Evolutionary conservation across 2,888 invertebrate genomes (phyloP).

Genomic region (Pyrgus malvae): DNA sequence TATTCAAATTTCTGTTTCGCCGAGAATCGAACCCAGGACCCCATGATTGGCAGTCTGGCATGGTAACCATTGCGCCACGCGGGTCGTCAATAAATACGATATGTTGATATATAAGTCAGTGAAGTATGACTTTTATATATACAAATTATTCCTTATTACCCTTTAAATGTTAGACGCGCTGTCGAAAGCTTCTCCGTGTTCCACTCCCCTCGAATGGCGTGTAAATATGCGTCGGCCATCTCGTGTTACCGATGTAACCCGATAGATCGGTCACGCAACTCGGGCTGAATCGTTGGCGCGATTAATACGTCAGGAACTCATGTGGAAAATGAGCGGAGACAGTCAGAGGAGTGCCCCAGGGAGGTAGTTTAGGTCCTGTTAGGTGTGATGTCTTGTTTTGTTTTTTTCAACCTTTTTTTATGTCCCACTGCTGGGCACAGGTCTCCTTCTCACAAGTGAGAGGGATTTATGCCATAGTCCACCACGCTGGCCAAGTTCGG

Average conservation of each 20-base stretch:
- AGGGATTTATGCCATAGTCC: too few species aligned
- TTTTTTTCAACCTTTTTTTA: background rate
- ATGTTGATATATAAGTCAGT: too few species aligned
- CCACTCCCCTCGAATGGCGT: conserved; percentile 20
- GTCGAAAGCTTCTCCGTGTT: conserved; percentile 12
- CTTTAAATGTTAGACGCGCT: conserved; percentile 7
- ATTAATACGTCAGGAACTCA: conserved; percentile 42
- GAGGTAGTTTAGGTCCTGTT: background rate
- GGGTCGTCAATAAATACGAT: too few species aligned
- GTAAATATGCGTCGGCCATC: conserved; percentile 25
- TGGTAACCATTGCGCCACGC: too few species aligned
- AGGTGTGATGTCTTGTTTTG: background rate
- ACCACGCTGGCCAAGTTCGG: too few species aligned
- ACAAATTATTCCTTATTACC: background rate
- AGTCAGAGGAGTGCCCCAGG: conserved; percentile 22
- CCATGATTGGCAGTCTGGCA: too few species aligned
- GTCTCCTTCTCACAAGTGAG: too few species aligned
- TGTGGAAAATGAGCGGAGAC: conserved; percentile 39
- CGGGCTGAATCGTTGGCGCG: conserved; percentile 32
- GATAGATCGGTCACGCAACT: conserved; percentile 33
- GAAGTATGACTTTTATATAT: too few species aligned
- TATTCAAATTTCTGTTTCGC: too few species aligned
- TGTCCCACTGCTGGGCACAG: background rate
- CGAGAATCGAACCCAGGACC: too few species aligned
- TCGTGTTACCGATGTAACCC: conserved; percentile 37